A percentile compares a stretch with the other conserved stretches of the same genome.
phyloP scores from a whole-genome alignment of 2,113 vertebrate genomes.

The Prionailurus viverrinus region DNA sequence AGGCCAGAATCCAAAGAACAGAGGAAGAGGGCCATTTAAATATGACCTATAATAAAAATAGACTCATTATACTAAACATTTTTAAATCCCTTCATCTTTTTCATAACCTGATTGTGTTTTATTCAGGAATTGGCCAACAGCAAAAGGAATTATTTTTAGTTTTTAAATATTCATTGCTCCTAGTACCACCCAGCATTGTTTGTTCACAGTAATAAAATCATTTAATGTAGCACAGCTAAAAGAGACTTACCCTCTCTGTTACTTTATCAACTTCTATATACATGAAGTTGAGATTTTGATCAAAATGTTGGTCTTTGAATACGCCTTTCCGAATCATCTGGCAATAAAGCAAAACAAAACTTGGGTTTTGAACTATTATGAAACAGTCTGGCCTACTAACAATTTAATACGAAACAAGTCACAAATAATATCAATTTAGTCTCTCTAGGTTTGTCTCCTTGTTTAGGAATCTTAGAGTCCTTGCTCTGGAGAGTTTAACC shows the following conservation, averaged over 20 bases:
- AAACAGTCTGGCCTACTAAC: neutral
- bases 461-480: neutral
- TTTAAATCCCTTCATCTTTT: neutral
- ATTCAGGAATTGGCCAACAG: neutral
- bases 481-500: neutral
- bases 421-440: neutral
- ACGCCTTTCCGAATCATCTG: slow-evolving; percentile 99
- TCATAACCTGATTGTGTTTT: neutral
- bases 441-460: neutral
- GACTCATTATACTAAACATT: neutral
- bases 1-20: neutral
- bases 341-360: slow-evolving; percentile 66
- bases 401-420: neutral
- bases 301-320: slow-evolving; percentile 99
- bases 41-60: neutral
- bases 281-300: slow-evolving; percentile 99
- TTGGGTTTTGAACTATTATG: neutral
- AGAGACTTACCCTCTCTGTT: slow-evolving; percentile 95
- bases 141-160: neutral
- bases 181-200: neutral
- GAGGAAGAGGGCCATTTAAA: neutral
- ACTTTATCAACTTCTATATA: slow-evolving; percentile 99
- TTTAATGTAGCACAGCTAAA: rapidly evolving
- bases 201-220: neutral
- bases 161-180: neutral